Evolutionary conservation across 2,113 vertebrate species (phyloP), one percentile per base, ranked within the genome.

Genomic region (Actinemys pallida): DNA sequence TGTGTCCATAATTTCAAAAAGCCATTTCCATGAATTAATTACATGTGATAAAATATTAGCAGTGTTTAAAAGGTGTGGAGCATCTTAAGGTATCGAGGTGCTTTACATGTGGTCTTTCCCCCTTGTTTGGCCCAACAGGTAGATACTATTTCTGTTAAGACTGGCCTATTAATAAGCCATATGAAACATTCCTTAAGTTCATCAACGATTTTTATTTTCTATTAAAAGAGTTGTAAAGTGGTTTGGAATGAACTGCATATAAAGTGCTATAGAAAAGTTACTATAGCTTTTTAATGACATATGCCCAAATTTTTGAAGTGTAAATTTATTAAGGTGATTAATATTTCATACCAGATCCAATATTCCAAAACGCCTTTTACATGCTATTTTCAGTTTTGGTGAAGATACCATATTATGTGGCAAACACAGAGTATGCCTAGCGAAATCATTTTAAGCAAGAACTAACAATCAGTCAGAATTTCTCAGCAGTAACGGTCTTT

Each of bases 371-470:
- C 20, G 1, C 54, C 25, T 85, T 81, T 22, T 42, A 90, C 5
- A 35, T 3, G 4, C 1, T 6, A 1, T 50, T 75, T 6, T 1
- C 29, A n/a, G 54, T 62, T 16, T 62, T 49, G 7, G 0, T 0
- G 9, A 52, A 81, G 8, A 10, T 62, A 2, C 5, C 24, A 22
- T 72, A 81, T 31, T 82, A 86, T n/a, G 45, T 76, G 45, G 49
- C 19, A 92, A 87, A 84, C 62, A 69, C 2, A 10, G 12, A 92
- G 6, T 39, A 42, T 42, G 4, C 52, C 52, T 80, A 75, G 31
- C 24, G 29, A 50, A 50, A 53, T 49, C n/a, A 91, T 49, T 59
- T 75, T 10, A 79, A 87, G 56, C 2, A 84, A 90, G 25, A 87
- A 84, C 39, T 1, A 78, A 56, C 62, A 86, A 53, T 25, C 45